Evolutionary conservation across 1,140 invertebrate genomes (phyloP), one percentile per base, ranked within the genome.

Genomic region (Ridgeia piscesae): DNA sequence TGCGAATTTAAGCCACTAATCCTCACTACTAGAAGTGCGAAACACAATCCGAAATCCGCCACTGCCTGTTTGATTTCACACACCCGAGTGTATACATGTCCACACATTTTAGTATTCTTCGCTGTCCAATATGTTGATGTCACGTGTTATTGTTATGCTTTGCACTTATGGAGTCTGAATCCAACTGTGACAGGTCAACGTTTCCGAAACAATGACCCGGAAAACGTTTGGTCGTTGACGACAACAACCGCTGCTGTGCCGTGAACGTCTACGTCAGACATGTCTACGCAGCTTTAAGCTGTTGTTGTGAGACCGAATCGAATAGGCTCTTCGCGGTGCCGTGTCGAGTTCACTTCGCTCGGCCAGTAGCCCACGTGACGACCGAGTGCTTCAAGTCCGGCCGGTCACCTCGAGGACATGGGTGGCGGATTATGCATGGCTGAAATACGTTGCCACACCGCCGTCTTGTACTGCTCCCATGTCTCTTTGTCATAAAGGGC

Each of bases 391-490:
- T 77, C 58, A 14, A 14, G 58, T 77, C 58, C 11, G 27, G 17
- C 27, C 2, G 17, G 58, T 77, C 58, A 77, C 58, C 58, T 77
- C 27, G 58, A 14, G 27, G 58, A 77, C 58, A 31, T 8, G 27
- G 27, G 58, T 27, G 58, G 58, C 27, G 58, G 2, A 21, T 21
- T 77, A 31, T 77, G 58, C 27, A 77, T 31, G 17, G 89, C 89
- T 90, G 89, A 21, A n/a, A 91, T 91, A 17, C 91, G 48, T 21
- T 92, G 33, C 91, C 91, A 92, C 2, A 95, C 91, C 14, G 94
- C 94, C 91, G 91, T 91, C 92, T 95, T 95, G 92, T 95, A 95
- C 91, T 95, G 94, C n/a, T 93, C 93, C 95, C 95, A 95, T 0
- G 94, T 95, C 91, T 95, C 95, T 89, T 94, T 93, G 34, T 94